Base-by-base conservation (phyloP, 1,140 invertebrate species). In the Ditylenchus dipsaci region DNA sequence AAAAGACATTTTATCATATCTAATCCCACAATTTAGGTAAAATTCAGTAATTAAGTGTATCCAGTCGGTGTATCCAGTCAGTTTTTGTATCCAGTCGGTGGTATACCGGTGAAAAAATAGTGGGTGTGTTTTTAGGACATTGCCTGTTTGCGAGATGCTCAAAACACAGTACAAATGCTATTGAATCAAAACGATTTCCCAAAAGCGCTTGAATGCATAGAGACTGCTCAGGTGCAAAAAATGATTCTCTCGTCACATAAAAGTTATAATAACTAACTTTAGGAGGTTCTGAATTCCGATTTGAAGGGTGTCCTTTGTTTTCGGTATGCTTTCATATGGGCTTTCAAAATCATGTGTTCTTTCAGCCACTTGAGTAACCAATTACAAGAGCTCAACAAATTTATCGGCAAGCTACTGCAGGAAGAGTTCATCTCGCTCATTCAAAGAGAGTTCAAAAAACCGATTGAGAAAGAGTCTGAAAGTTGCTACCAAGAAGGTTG, bases 131-230 rank as follows among this genome's bases (percentile, higher is more conserved):
- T 71, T 29, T 17, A 71, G 63, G 65, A 80, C 58, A 81, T 84
- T 72, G 64, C 79, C 19, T 77, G 79, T 63, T 92, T 98, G 7
- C 89, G 96, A 83, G 93, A 98, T 86, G 97, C 95, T 57, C 95
- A 98, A 84, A 91, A 92, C 1, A 97, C 92, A 81, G 91, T 99
- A 78, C 94, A 97, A 83, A 86, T 93, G 49, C 85, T 97, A 13
- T 86, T 99, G 19, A 93, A 93, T 63, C 93, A 91, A 8, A 92
- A 91, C 71, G 95, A 99, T 85, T 98, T 95, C 87, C 93, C 95
- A 38, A 93, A 92, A 30, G 95, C 95, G 0, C 85, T 98, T 47
- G 95, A 98, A 86, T 88, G 97, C 56, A 98, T 99, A 73, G 88
- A 91, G 65, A 94, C 92, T 1, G 95, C 95, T 0, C 93, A 97